A percentile compares a stretch with the other conserved stretches of the same genome.
These are phyloP conservation scores for Chymomyza caudatula DNA, from an alignment of 2,888 invertebrate species.

Conservation along the genomic window DNA sequence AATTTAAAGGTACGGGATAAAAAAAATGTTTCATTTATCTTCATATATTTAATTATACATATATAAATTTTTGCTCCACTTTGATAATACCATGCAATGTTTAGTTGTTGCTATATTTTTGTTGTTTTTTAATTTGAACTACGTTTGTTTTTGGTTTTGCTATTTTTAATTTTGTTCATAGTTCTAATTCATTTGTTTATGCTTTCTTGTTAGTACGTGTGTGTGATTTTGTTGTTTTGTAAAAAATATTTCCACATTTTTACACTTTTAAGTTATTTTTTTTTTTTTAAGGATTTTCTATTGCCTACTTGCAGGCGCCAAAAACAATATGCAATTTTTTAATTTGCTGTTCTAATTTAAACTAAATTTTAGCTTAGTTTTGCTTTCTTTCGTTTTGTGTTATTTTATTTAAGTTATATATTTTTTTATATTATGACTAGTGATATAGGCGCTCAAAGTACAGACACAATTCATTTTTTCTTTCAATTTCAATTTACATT, in stretches of 20 bases:
- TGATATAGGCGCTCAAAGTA: slow-evolving; percentile 10
- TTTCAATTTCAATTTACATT: neutral
- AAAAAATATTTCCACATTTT: slow-evolving; percentile 40
- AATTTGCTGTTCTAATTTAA: neutral
- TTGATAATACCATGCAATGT: neutral
- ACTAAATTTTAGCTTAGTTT: neutral
- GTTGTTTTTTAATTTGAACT: neutral
- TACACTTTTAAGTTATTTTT: neutral
- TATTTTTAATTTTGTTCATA: neutral
- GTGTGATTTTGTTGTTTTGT: slow-evolving; percentile 15
- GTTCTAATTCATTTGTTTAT: neutral
- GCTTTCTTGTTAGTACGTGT: slow-evolving; percentile 4
- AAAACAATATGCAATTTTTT: neutral
- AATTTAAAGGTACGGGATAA: slow-evolving; percentile 64
- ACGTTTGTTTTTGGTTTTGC: neutral
- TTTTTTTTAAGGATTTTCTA: neutral
- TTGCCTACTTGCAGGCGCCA: slow-evolving; percentile 3
- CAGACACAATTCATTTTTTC: neutral
- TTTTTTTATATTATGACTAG: slow-evolving; percentile 8
- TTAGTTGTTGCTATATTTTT: neutral
- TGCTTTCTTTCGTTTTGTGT: neutral
- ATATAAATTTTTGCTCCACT: slow-evolving; percentile 1
- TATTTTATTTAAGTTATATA: neutral
- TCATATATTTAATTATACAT: slow-evolving; percentile 18
- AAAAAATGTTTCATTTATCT: slow-evolving; percentile 44